Evolutionary conservation across 2,113 vertebrate species (phyloP).

Genomic region (Colistium nudipinnis): DNA sequence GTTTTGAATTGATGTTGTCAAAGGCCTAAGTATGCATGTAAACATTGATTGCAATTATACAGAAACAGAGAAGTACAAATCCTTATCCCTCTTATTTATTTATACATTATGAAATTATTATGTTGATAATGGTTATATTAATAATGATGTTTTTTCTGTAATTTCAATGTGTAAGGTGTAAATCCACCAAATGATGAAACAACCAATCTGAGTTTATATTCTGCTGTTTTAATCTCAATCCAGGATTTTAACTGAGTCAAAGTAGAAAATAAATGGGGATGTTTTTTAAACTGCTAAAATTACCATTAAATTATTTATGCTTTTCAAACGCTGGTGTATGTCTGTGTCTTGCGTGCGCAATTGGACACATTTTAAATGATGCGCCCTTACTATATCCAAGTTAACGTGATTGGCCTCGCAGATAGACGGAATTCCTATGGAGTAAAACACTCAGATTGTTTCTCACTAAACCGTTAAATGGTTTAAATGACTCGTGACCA

Average conservation of each 20-base stretch:
- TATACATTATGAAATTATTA: constrained; percentile 8
- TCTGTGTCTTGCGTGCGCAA: neutral
- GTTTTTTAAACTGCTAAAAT: constrained; percentile 5
- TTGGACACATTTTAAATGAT: constrained; percentile 5
- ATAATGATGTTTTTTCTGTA: neutral
- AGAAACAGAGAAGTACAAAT: neutral
- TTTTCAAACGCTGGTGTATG: neutral
- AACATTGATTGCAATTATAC: neutral
- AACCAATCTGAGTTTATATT: neutral
- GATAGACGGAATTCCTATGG: neutral
- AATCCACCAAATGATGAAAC: neutral
- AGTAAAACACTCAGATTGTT: neutral
- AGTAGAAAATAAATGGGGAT: neutral
- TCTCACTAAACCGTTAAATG: constrained; percentile 5
- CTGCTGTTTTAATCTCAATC: constrained; percentile 12
- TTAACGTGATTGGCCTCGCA: neutral
- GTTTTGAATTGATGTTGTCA: neutral
- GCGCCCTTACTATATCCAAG: neutral
- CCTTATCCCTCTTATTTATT: neutral
- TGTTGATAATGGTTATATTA: neutral
- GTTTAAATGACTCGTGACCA: neutral
- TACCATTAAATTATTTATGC: neutral
- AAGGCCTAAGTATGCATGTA: neutral
- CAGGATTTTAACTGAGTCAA: neutral
- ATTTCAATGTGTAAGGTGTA: neutral